Evolutionary conservation across 2,113 vertebrate species (phyloP).

Genomic region (Nettapus auritus): DNA sequence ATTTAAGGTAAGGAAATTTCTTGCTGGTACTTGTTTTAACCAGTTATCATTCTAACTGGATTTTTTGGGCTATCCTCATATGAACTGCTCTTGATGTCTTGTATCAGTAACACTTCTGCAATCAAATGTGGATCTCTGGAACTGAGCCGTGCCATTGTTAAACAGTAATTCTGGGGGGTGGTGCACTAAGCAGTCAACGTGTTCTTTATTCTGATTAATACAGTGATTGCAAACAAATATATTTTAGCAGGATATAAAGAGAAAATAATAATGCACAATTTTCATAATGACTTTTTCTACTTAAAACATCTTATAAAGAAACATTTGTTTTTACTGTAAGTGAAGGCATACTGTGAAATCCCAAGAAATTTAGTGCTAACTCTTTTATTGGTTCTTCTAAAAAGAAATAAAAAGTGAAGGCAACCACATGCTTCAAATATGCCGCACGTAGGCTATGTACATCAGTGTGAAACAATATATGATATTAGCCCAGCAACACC

Average conservation of each 20-base stretch:
- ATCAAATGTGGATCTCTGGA: not conserved
- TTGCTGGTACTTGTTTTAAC: not conserved
- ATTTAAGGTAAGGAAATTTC: conserved; percentile 78
- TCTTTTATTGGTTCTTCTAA: not conserved
- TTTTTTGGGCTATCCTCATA: not conserved
- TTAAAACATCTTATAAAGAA: not conserved
- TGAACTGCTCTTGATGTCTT: not conserved
- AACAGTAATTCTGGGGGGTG: not conserved
- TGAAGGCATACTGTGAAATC: not conserved
- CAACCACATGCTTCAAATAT: not conserved
- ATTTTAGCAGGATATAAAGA: not conserved
- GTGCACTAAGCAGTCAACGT: not conserved
- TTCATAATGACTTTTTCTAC: not conserved
- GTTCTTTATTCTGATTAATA: not conserved
- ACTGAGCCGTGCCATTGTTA: not conserved
- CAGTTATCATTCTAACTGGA: not conserved
- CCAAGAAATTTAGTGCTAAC: not conserved
- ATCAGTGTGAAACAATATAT: not conserved
- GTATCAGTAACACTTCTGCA: not conserved
- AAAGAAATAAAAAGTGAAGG: not conserved
- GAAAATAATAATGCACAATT: not conserved
- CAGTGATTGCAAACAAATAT: not conserved
- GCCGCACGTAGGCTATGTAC: not conserved
- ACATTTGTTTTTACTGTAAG: not conserved
- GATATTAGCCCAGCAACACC: not conserved